Base-by-base conservation (phyloP, 92 coral and sea anemone species). In the Paramuricea clavata region DNA sequence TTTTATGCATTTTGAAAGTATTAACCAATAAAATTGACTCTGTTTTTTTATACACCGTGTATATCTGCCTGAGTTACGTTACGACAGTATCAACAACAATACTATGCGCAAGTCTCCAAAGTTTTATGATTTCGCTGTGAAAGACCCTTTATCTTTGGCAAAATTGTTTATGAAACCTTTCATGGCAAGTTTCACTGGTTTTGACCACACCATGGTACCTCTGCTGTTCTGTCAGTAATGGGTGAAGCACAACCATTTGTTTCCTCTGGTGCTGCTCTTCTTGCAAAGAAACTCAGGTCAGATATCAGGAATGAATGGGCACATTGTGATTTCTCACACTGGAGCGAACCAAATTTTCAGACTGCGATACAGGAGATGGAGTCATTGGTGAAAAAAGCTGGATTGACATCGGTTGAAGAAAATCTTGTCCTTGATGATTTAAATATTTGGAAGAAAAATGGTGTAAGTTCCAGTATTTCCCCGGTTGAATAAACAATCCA, bases 131-230 rank as follows among this genome's bases (percentile, higher is more conserved):
- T 94, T 93, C 73, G 75, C 76, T 78, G 95, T 94, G 19, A 83
- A 54, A 19, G 65, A 93, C 9, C 79, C 93, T 34, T 86, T 88
- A 23, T 92, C 93, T 33, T 80, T 94, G 85, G 95, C 92, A 47
- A 94, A 92, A 76, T 82, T 94, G 62, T 93, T 90, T 56, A 87
- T 94, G 32, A 70, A 88, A 70, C 95, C 94, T 10, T 84, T 68
- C 71, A 94, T 94, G 98, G 98, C 98, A 19, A 91, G 69, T 76
- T 90, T 94, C 54, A 87, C 93, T 75, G 97, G 97, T 4, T 90
- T 90, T 91, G 95, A 93, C 72, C 75, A 90, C 76, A 93, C 98
- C 1, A 92, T 95, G 71, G 98, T 76, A 32, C 87, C 78, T 94
- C 98, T 68, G 98, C 98, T 19, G 94, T 87, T 43, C 76, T 94